Evolutionary conservation across 2,888 invertebrate species (phyloP), one percentile per base, ranked within the genome.

Genomic region (Melinaea marsaeus): DNA sequence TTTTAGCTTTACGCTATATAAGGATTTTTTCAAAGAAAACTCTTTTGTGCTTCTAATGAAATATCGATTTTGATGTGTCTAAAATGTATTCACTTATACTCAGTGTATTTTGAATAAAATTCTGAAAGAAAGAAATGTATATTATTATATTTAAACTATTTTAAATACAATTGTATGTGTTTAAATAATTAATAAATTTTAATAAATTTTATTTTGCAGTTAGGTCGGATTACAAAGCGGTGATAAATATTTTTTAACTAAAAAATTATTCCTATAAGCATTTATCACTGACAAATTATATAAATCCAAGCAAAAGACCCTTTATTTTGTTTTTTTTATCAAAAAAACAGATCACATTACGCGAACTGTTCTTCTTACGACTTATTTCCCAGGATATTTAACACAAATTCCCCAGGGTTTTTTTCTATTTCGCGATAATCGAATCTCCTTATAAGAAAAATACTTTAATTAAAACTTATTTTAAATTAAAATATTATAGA

Each of bases 401-500:
- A 32, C 60, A 34, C 33, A 47, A 57, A 32, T 60, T 60, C 37
- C 54, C 48, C 32, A 51, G 32, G 32, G 51, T 9, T 51, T 32
- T 51, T 51, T 47, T 47, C 42, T 63, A 48, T 59, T 62, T 35
- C 22, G 61, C 64, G 59, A 71, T 69, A 72, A 71, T 66, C 64
- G 66, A 69, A 69, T 66, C 64, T 58, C 68, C 68, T 71, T 72
- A 69, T 71, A 62, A 62, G 58, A 64, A 63, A 47, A 58, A 67
- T 6, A 32, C 22, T 32, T 51, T 51, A 51, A 11, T 22, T 32
- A 32, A 51, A 32, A 32, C 6, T n/a, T 51, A 51, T 32, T 51
- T 51, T 13, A 48, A n/a, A 48, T 22, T 22, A 48, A 48, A 48
- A 48, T 48, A 22, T 48, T 3, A 3, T 13, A 6, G 6, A 22